Evolutionary conservation across 2,888 invertebrate species (phyloP).

Genomic region (Lampropteryx suffumata): DNA sequence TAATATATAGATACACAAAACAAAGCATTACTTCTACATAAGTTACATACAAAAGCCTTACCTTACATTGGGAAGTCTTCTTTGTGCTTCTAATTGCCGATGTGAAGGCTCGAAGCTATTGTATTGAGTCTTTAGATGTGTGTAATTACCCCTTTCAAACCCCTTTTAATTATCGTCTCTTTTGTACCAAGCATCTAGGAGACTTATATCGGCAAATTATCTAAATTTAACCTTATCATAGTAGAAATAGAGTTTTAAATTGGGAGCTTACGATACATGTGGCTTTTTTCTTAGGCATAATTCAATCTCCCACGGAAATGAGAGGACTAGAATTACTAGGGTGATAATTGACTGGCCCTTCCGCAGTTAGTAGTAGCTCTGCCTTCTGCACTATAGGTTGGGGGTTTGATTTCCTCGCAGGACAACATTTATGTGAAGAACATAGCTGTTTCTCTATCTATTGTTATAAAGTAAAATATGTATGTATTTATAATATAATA

Average conservation of each 20-base stretch:
- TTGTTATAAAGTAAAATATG: too few relatives aligned
- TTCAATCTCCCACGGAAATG: too few relatives aligned
- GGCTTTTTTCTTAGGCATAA: neutral
- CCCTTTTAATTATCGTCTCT: constrained; percentile 69
- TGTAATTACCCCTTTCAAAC: constrained; percentile 71
- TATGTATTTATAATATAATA: too few relatives aligned
- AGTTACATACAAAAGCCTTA: constrained; percentile 25
- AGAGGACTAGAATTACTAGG: too few relatives aligned
- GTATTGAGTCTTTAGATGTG: constrained; percentile 37
- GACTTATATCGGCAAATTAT: neutral
- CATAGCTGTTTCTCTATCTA: too few relatives aligned
- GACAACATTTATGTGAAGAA: too few relatives aligned
- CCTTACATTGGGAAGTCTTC: constrained; percentile 14
- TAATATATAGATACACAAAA: too few relatives aligned
- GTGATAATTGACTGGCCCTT: too few relatives aligned
- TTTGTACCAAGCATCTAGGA: constrained; percentile 56
- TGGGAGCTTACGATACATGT: neutral
- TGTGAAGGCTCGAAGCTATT: constrained; percentile 38
- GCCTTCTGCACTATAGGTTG: too few relatives aligned
- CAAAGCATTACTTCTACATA: constrained; percentile 5
- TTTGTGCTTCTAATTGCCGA: constrained; percentile 46
- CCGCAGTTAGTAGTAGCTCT: too few relatives aligned
- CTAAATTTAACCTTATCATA: neutral
- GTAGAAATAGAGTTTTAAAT: neutral
- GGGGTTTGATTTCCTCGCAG: too few relatives aligned